Conservation (phyloP, 1,140 invertebrate genomes). For the Procambarus clarkii region DNA sequence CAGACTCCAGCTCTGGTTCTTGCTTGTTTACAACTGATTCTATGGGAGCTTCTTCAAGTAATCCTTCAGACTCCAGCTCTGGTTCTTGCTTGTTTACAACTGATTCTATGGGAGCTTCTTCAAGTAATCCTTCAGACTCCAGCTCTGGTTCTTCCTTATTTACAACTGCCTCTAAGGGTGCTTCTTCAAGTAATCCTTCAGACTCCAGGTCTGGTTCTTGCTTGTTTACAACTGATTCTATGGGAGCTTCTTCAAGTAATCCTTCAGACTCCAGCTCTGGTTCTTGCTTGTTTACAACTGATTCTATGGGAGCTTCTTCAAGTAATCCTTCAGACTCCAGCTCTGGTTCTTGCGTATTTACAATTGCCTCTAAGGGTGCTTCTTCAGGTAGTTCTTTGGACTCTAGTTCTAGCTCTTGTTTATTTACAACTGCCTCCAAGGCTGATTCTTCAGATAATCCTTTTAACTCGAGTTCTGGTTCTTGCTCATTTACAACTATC, state of each 20-base stretch:
- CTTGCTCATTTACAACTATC: no score
- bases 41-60: background rate
- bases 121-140: background rate
- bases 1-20: background rate
- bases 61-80: background rate
- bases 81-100: slow-evolving; percentile 1
- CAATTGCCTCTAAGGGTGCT: background rate
- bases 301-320: background rate
- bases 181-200: slow-evolving; percentile 10
- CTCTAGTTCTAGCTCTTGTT: background rate
- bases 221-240: background rate
- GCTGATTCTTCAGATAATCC: no score
- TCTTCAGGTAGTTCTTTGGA: background rate
- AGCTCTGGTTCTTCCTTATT: slow-evolving; percentile 19
- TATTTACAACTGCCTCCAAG: no score
- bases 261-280: background rate
- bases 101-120: slow-evolving; percentile 19
- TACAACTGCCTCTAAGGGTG: background rate
- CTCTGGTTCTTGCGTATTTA: background rate
- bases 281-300: background rate
- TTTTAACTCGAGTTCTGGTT: no score
- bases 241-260: background rate
- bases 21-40: background rate
- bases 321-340: background rate
- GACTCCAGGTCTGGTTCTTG: background rate